Percentiles rank a stretch among this genome's conserved stretches.
phyloP scores from a whole-genome alignment of 2,113 vertebrate species.

The Melanocharis versteri region DNA sequence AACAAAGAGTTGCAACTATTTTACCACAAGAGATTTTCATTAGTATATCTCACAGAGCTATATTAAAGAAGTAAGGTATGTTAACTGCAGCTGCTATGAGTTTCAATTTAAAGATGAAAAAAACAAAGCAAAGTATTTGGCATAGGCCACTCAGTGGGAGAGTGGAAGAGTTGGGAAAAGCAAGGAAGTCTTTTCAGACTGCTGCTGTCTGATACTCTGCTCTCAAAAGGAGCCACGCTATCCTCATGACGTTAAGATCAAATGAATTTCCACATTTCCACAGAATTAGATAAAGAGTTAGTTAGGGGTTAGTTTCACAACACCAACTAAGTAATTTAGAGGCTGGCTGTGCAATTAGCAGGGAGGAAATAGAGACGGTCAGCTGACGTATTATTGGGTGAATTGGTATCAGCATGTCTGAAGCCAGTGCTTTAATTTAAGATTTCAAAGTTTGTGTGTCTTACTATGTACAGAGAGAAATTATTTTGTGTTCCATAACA shows the following conservation, averaged over 20 bases:
- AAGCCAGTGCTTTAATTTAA: neutral
- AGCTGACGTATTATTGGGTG: neutral
- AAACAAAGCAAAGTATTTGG: neutral
- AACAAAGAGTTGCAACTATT: neutral
- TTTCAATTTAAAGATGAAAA: neutral
- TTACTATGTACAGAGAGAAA: neutral
- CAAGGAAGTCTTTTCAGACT: neutral
- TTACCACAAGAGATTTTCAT: neutral
- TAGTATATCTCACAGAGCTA: neutral
- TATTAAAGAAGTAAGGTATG: neutral
- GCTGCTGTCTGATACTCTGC: neutral
- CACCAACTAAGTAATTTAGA: neutral
- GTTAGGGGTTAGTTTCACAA: neutral
- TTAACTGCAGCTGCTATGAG: neutral
- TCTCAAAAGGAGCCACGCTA: neutral
- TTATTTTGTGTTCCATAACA: neutral
- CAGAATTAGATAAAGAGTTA: conserved; percentile 1
- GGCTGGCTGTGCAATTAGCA: neutral
- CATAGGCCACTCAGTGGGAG: neutral
- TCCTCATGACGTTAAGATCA: neutral
- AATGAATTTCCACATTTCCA: neutral
- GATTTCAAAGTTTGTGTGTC: neutral
- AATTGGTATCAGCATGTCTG: conserved; percentile 12
- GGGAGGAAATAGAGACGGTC: neutral
- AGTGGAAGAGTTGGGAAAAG: neutral